Conservation (phyloP, 2,888 invertebrate species). For the Dugesia japonica region DNA sequence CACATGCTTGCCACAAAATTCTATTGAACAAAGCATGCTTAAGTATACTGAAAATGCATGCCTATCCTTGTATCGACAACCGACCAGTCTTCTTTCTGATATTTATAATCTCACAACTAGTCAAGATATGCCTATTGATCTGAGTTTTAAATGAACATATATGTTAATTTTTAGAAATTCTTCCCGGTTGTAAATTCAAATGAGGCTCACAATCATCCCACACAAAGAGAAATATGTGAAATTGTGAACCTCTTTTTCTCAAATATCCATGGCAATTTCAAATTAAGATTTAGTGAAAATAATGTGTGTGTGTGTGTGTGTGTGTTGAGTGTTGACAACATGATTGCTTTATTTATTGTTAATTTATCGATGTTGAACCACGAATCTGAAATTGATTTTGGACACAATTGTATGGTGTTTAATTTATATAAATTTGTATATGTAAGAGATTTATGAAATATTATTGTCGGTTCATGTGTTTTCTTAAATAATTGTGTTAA, state of each 20-base stretch:
- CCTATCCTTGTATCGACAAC: background rate
- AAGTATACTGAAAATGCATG: background rate
- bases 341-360: no score
- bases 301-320: no score
- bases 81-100: background rate
- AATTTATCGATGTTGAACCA: no score
- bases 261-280: slow-evolving; percentile 7
- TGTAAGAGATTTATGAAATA: no score
- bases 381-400: no score
- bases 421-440: no score
- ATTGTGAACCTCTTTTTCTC: slow-evolving; percentile 3
- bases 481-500: no score
- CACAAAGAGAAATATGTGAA: background rate
- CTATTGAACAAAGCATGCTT: background rate
- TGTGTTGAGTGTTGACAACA: no score
- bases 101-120: background rate
- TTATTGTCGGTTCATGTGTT: no score
- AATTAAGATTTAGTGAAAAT: no score
- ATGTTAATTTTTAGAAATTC: no score
- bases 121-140: background rate
- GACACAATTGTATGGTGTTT: no score
- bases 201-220: background rate
- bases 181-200: background rate
- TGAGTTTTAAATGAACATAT: background rate
- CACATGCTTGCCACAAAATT: background rate